These are phyloP conservation scores for Setophaga coronata DNA, from an alignment of 2,113 vertebrate species.

Conservation along the genomic window DNA sequence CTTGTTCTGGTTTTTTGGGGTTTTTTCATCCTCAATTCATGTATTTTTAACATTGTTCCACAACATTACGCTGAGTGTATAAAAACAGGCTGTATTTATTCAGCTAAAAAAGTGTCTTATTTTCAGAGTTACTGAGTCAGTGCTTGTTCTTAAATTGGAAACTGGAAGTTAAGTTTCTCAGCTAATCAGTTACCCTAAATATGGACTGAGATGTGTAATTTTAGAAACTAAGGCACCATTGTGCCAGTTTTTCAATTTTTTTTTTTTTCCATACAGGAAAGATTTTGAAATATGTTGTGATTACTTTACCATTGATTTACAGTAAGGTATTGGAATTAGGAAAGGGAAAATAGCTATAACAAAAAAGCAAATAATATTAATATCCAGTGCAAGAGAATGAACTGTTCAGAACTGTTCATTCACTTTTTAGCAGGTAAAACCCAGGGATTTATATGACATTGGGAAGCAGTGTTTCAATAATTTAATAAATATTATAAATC, in stretches of 20 bases:
- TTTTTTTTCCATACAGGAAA: background rate
- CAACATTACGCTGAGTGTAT: background rate
- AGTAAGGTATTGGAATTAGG: background rate
- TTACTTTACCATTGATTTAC: background rate
- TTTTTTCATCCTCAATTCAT: background rate
- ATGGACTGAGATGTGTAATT: background rate
- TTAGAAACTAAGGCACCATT: background rate
- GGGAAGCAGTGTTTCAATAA: background rate
- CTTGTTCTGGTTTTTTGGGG: background rate
- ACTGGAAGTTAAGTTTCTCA: background rate
- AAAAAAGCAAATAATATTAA: background rate
- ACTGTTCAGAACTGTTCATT: background rate
- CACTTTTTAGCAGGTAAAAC: background rate
- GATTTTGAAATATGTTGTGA: background rate
- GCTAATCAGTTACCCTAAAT: background rate
- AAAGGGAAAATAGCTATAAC: background rate
- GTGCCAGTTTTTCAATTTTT: background rate
- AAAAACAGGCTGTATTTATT: background rate
- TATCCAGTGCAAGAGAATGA: background rate
- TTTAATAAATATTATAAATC: background rate
- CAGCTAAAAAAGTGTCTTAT: background rate
- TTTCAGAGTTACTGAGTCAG: background rate
- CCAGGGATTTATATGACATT: background rate
- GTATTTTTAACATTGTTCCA: background rate
- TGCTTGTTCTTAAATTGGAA: background rate